Evolutionary conservation across 2,888 invertebrate species (phyloP).

Genomic region (Bhutanitis thaidina): DNA sequence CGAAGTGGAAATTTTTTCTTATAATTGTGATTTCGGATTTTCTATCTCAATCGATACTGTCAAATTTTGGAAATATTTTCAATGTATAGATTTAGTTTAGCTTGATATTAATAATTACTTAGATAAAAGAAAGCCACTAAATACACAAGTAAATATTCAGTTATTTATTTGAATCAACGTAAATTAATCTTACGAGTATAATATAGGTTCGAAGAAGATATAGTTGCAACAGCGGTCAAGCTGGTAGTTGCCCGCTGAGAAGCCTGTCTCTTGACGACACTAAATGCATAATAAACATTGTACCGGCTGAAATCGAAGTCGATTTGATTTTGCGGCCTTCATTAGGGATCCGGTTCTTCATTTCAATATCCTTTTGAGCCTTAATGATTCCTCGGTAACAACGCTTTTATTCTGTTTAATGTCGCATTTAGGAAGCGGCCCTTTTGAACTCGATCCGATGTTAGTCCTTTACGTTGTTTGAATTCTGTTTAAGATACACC

Average conservation of each 20-base stretch:
- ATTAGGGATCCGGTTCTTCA: conserved; percentile 75
- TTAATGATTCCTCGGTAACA: conserved; percentile 72
- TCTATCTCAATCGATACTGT: no score
- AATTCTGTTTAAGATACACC: conserved; percentile 40
- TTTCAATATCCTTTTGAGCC: conserved; percentile 68
- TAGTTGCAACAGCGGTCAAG: background rate
- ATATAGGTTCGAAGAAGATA: no score
- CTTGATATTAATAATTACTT: no score
- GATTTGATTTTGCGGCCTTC: conserved; percentile 76
- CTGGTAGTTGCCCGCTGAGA: conserved; percentile 29
- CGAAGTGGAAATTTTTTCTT: no score
- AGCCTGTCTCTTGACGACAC: conserved; percentile 45
- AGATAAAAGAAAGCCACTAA: no score
- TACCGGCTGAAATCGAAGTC: conserved; percentile 67
- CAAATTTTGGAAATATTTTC: no score
- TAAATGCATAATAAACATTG: conserved; percentile 65
- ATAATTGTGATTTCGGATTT: no score
- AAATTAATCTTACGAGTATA: no score
- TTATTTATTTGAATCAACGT: no score
- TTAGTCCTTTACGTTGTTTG: conserved; percentile 46
- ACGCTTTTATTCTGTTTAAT: conserved; percentile 68
- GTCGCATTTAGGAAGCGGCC: conserved; percentile 71
- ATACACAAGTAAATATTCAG: no score
- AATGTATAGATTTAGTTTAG: no score
- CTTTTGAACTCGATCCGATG: conserved; percentile 58